Evolutionary conservation across 1,140 invertebrate genomes (phyloP).

Genomic region (Acromyrmex charruanus): DNA sequence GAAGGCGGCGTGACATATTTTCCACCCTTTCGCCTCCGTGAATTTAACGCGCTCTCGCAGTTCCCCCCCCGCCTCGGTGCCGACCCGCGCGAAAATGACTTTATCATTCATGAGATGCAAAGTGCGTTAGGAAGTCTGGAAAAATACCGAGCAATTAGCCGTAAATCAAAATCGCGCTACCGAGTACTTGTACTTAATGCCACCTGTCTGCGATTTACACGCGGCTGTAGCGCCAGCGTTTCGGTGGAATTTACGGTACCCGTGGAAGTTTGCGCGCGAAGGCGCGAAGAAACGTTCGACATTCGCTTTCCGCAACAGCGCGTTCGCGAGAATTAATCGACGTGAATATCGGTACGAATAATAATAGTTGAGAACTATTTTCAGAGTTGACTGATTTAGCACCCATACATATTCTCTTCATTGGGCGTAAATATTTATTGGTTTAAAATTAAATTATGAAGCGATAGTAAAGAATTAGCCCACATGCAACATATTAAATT

Average conservation of each 20-base stretch:
- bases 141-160: slow-evolving; percentile 80
- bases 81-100: slow-evolving; percentile 74
- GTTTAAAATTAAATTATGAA: not conserved
- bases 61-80: not conserved
- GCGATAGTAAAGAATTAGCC: not conserved
- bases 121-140: slow-evolving; percentile 75
- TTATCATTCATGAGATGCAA: slow-evolving; percentile 79
- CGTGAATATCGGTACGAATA: slow-evolving; percentile 36
- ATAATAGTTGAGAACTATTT: slow-evolving; percentile 2
- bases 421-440: slow-evolving; percentile 34
- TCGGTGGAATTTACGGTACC: slow-evolving; percentile 49
- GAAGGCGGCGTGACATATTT: slow-evolving; percentile 47
- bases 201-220: slow-evolving; percentile 56
- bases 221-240: slow-evolving; percentile 31
- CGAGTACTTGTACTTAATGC: slow-evolving; percentile 66
- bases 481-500: not conserved
- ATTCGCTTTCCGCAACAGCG: not conserved
- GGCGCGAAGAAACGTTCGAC: slow-evolving; percentile 41
- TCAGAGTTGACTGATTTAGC: slow-evolving; percentile 1
- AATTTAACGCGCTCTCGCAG: slow-evolving; percentile 57
- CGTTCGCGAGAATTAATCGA: slow-evolving; percentile 33
- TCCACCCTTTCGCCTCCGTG: slow-evolving; percentile 47
- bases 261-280: not conserved
- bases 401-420: not conserved
- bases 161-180: slow-evolving; percentile 82